Evolutionary conservation across 2,113 vertebrate species (phyloP).

Genomic region (Solenodon paradoxus): DNA sequence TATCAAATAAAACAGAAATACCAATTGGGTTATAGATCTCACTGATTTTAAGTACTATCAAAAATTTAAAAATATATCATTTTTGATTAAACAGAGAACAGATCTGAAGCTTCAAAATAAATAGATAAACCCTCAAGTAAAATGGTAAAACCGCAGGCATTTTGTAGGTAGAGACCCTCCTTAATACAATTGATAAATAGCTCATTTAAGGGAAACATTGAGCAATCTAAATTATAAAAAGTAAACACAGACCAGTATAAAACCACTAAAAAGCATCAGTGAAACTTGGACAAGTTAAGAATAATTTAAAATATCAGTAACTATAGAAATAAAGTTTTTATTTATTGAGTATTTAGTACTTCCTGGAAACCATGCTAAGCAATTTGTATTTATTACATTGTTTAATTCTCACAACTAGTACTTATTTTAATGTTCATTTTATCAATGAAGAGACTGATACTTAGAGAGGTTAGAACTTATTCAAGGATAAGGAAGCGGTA

Average conservation of each 20-base stretch:
- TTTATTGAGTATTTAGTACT: neutral
- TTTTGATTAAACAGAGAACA: too few relatives aligned
- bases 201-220: neutral
- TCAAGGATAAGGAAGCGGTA: neutral
- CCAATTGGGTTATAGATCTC: too few relatives aligned
- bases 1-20: too few relatives aligned
- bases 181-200: neutral
- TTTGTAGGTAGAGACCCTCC: neutral
- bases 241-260: neutral
- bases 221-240: neutral
- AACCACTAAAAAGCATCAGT: neutral
- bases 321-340: neutral
- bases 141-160: neutral
- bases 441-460: neutral
- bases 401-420: neutral
- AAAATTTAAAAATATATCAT: too few relatives aligned
- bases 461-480: neutral
- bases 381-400: neutral
- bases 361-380: neutral
- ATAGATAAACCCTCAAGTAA: neutral
- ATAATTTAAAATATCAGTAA: slow-evolving; percentile 43
- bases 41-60: too few relatives aligned
- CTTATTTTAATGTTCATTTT: neutral
- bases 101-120: neutral
- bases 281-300: neutral